These are phyloP conservation scores for Margarornis squamiger DNA, from an alignment of 2,797 vertebrate genomes.

Conservation along the genomic window DNA sequence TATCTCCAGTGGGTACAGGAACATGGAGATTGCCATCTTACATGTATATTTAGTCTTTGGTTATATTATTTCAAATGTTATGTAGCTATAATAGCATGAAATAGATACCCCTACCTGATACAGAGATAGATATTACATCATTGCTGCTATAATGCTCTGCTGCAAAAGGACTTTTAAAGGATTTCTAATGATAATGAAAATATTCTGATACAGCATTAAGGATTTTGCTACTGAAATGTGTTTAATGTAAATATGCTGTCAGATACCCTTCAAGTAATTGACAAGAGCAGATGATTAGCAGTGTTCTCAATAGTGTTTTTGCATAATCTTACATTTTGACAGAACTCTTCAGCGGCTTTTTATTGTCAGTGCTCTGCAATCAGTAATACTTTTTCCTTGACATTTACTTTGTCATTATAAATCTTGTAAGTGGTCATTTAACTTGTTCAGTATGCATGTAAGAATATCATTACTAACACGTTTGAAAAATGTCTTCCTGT, in stretches of 20 bases:
- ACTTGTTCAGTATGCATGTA: constrained; percentile 63
- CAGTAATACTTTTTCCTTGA: constrained; percentile 74
- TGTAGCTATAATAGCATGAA: not conserved
- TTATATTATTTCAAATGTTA: constrained; percentile 5
- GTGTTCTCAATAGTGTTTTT: constrained; percentile 85
- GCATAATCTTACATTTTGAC: constrained; percentile 88
- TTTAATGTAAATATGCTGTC: constrained; percentile 93
- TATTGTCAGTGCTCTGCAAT: constrained; percentile 78
- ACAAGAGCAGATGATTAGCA: constrained; percentile 93
- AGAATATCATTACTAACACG: constrained; percentile 32
- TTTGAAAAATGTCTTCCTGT: constrained; percentile 50
- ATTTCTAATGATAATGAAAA: constrained; percentile 74
- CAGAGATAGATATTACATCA: not conserved
- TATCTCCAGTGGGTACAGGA: not conserved
- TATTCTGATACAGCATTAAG: constrained; percentile 77
- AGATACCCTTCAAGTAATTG: constrained; percentile 91
- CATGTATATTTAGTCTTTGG: not conserved
- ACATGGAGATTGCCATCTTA: not conserved
- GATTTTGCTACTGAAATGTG: constrained; percentile 80
- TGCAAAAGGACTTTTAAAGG: constrained; percentile 60
- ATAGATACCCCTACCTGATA: not conserved
- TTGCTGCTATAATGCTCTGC: constrained; percentile 8
- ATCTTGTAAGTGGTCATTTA: constrained; percentile 83
- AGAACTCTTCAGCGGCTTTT: constrained; percentile 77
- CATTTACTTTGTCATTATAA: constrained; percentile 80